Conservation (phyloP, 2,797 vertebrate species). For the Hybognathus amarus region DNA sequence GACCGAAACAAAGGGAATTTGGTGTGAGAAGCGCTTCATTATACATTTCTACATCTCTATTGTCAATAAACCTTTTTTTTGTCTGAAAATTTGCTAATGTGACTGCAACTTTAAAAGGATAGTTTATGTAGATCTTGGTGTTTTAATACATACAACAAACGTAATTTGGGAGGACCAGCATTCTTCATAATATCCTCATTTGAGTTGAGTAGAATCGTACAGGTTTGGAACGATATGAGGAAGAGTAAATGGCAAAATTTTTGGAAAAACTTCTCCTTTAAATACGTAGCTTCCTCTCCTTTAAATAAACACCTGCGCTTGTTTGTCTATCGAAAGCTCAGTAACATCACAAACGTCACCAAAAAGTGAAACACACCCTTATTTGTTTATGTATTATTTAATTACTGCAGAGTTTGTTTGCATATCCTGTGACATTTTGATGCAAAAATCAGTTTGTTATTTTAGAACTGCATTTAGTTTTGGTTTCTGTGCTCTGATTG, state of each 20-base stretch:
- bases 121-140: background rate
- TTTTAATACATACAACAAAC: background rate
- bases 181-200: background rate
- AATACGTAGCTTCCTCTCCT: background rate
- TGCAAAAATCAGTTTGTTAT: background rate
- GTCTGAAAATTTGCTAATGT: background rate
- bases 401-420: background rate
- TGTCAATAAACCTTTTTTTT: background rate
- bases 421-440: background rate
- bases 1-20: background rate
- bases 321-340: background rate
- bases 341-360: background rate
- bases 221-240: background rate
- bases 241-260: background rate
- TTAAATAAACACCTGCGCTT: background rate
- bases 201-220: background rate
- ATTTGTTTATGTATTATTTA: background rate
- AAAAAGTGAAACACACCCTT: background rate
- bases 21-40: background rate
- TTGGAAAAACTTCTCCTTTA: background rate
- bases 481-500: background rate
- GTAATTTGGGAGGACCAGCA: background rate
- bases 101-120: background rate
- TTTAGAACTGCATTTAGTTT: background rate
- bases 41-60: background rate